phyloP scores from a whole-genome alignment of 1,140 invertebrate species.

The Drosophila ananassae region DNA sequence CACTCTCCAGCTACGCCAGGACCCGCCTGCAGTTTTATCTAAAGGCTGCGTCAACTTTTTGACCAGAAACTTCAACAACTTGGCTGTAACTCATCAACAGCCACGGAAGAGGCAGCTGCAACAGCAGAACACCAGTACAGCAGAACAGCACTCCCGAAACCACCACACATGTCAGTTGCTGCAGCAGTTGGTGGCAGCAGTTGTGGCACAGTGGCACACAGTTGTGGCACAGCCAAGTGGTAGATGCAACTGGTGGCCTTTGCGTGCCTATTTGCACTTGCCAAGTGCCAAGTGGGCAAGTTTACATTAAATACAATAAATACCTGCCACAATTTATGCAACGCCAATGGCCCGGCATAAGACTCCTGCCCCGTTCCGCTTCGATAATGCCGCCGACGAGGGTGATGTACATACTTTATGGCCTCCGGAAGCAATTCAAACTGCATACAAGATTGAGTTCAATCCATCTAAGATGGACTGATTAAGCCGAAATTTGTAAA shows the following conservation, averaged over 20 bases:
- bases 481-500: slow-evolving; percentile 19
- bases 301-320: slow-evolving; percentile 80
- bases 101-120: slow-evolving; percentile 21
- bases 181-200: slow-evolving; percentile 13
- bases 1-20: not conserved
- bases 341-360: slow-evolving; percentile 44
- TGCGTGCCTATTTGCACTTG: slow-evolving; percentile 77
- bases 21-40: slow-evolving; percentile 46
- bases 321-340: slow-evolving; percentile 75
- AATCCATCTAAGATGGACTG: slow-evolving; percentile 24
- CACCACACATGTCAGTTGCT: slow-evolving; percentile 52
- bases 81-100: slow-evolving; percentile 58
- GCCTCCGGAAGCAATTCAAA: slow-evolving; percentile 46
- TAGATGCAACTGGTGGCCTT: slow-evolving; percentile 69
- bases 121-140: slow-evolving; percentile 3
- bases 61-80: slow-evolving; percentile 68
- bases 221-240: slow-evolving; percentile 29
- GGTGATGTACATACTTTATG: slow-evolving; percentile 49
- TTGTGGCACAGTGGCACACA: slow-evolving; percentile 36
- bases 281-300: slow-evolving; percentile 74
- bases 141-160: slow-evolving; percentile 35
- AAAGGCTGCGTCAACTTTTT: slow-evolving; percentile 64
- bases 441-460: slow-evolving; percentile 42
- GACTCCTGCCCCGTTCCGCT: slow-evolving; percentile 1
- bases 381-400: slow-evolving; percentile 16